Evolutionary conservation across 2,797 vertebrate genomes (phyloP).

Genomic region (Cynodonichthys magdalenae): DNA sequence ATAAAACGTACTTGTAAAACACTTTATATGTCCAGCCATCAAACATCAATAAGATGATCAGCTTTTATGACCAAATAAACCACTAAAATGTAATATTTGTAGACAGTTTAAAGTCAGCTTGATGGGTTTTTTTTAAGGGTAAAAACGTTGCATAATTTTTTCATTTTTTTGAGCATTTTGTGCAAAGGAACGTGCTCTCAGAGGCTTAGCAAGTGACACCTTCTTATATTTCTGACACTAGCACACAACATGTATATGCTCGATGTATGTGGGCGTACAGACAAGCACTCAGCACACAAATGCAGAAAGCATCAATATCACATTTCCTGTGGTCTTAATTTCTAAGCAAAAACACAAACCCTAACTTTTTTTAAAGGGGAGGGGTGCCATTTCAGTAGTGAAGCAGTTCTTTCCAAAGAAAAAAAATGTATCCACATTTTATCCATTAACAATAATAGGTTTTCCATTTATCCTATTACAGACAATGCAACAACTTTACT

Average conservation of each 20-base stretch:
- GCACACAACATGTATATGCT: slow-evolving; percentile 54
- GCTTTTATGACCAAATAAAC: slow-evolving; percentile 15
- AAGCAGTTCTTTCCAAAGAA: slow-evolving; percentile 6
- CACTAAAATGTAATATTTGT: not conserved
- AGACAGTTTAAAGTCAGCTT: slow-evolving; percentile 1
- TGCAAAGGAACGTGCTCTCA: slow-evolving; percentile 14
- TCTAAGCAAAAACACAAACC: slow-evolving; percentile 64
- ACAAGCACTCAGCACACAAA: slow-evolving; percentile 64
- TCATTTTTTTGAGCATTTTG: not conserved
- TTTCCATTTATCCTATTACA: not conserved
- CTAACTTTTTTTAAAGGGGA: slow-evolving; percentile 25
- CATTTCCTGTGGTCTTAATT: slow-evolving; percentile 85
- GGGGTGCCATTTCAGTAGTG: slow-evolving; percentile 20
- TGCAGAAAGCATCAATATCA: slow-evolving; percentile 81
- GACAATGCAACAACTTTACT: not conserved
- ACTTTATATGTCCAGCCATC: not conserved
- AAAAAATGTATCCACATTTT: not conserved
- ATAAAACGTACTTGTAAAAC: slow-evolving; percentile 48
- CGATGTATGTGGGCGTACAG: slow-evolving; percentile 79
- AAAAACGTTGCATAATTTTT: too few species aligned
- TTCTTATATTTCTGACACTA: slow-evolving; percentile 54
- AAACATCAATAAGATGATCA: not conserved
- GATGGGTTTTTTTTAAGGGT: not conserved
- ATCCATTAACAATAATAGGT: not conserved
- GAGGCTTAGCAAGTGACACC: slow-evolving; percentile 35